Base-by-base conservation (phyloP, 2,888 invertebrate species). In the Tetragnatha montana region DNA sequence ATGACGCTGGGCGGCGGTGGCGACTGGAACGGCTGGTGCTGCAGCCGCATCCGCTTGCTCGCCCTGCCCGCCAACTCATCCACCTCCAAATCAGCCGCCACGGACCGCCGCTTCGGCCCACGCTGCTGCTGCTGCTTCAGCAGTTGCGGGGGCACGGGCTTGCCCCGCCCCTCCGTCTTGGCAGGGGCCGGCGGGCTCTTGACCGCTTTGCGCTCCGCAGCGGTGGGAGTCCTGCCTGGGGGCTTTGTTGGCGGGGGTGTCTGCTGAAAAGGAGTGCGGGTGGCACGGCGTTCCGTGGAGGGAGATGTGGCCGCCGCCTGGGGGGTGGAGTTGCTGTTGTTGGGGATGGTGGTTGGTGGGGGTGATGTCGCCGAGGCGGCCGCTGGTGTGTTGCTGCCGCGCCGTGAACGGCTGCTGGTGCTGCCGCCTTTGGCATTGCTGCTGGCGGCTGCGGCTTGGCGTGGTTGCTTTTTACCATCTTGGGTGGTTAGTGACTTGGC, bases 21-120 rank as follows among this genome's bases (percentile, higher is more conserved):
- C 91, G 96, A 96, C 93, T 97, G 97, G 94, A 97, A 97, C 14
- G 96, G 95, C 93, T 97, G 97, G 21, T 96, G 96, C 94, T 95
- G 95, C 35, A 95, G 95, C 84, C 95, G 88, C 19, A 94, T 94
- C 92, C 95, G 93, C 92, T 95, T 95, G 68, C 91, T 91, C 49
- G 86, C 86, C 35, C 92, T 83, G 8, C 83, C 83, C 4, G 91
- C 76, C 12, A 89, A 80, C 8, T 75, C 19, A 51, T 76, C 81
- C 1, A 68, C 8, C n/a, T n/a, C 35, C 6, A 49, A 12, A 6
- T 74, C 73, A 50, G 74, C 19, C 8, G 35, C 78, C 35, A 88
- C 87, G 7, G 86, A 75, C 50, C 81, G 85, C n/a, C 88, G 75
- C 51, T 91, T 89, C 10, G 73, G 50, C 35, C 80, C 82, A n/a